A percentile compares a stretch with the other conserved stretches of the same genome.
Conservation (phyloP, 2,113 vertebrate species). For the Lontra canadensis region DNA sequence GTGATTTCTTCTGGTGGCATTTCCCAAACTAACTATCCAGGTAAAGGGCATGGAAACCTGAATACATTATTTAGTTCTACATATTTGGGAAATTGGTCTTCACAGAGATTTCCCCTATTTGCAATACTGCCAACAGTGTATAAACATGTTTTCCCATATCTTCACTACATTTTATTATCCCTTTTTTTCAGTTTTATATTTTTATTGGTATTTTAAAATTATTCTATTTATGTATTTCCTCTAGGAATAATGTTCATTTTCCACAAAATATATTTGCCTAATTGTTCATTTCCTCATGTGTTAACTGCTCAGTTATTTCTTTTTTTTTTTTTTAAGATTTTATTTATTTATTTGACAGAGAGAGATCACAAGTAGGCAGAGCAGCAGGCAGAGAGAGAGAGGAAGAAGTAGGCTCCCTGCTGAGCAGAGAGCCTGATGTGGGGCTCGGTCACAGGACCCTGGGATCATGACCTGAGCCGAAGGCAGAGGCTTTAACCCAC, state of each 20-base stretch:
- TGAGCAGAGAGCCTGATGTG: no score
- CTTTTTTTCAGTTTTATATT: not conserved
- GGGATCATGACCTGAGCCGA: no score
- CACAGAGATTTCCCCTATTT: not conserved
- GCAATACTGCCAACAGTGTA: not conserved
- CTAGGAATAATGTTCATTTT: not conserved
- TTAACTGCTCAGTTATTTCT: not conserved
- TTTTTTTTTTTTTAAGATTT: not conserved
- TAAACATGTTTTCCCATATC: not conserved
- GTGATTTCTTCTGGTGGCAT: not conserved
- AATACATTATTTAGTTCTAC: not conserved
- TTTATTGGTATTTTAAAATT: not conserved
- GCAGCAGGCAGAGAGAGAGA: no score
- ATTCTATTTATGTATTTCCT: not conserved
- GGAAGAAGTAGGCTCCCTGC: no score
- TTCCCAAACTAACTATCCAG: not conserved
- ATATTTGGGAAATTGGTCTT: not conserved
- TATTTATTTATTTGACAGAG: no score
- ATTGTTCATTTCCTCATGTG: not conserved
- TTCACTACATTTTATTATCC: not conserved
- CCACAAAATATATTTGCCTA: not conserved
- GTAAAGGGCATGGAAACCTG: not conserved
- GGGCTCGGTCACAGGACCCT: no score
- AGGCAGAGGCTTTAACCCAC: no score
- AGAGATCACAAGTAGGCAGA: no score